Evolutionary conservation across 2,113 vertebrate genomes (phyloP).

Genomic region (Gymnobelideus leadbeateri): DNA sequence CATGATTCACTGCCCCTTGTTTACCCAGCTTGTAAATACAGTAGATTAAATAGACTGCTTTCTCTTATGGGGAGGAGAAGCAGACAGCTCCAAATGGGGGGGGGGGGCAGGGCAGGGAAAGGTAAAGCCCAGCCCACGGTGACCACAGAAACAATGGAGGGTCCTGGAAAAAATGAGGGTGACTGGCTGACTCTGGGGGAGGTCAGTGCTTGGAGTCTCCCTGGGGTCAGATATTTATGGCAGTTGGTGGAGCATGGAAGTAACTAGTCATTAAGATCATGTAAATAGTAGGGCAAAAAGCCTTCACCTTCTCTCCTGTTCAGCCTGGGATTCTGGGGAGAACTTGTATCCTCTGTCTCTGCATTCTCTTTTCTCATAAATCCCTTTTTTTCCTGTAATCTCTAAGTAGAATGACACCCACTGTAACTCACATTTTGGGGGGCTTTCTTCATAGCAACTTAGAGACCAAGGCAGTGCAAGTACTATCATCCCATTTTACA

Average conservation of each 20-base stretch:
- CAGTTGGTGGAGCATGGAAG: not conserved
- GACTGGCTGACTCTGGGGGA: not conserved
- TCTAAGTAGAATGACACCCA: not conserved
- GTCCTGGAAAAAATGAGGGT: not conserved
- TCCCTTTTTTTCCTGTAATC: not conserved
- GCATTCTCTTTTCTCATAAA: not conserved
- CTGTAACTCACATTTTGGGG: not conserved
- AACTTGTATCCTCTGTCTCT: not conserved
- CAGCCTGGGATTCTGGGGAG: not conserved
- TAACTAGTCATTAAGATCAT: not conserved
- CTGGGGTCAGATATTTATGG: not conserved
- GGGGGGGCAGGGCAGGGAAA: not conserved
- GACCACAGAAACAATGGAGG: not conserved
- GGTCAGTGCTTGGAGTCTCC: not conserved
- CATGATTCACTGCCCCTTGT: conserved; percentile 62
- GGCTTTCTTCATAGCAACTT: not conserved
- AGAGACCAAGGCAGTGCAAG: not conserved
- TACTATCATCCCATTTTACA: not conserved
- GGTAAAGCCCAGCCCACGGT: not conserved
- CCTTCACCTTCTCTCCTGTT: not conserved
- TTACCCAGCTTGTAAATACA: conserved; percentile 71
- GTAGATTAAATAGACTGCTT: conserved; percentile 65
- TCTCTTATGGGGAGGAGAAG: conserved; percentile 50
- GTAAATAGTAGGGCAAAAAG: not conserved
- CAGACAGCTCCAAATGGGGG: conserved; percentile 57